Evolutionary conservation across 2,888 invertebrate genomes (phyloP).

Genomic region (Pterobdella sp.): DNA sequence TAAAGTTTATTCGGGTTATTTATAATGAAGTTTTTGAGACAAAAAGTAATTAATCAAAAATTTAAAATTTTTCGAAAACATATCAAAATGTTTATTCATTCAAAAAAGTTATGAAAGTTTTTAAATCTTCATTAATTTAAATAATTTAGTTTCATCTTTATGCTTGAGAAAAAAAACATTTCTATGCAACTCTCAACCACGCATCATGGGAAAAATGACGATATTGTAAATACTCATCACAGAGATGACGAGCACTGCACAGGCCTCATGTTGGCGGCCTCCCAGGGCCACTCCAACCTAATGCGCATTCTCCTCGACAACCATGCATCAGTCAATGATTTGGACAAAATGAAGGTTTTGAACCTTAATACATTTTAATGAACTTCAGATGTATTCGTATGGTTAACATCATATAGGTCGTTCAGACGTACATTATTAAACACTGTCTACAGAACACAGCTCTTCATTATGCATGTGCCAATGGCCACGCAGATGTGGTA

Average conservation of each 20-base stretch:
- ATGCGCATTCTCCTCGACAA: conserved; percentile 39
- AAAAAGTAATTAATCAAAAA: too few relatives aligned
- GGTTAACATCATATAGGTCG: too few relatives aligned
- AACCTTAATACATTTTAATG: too few relatives aligned
- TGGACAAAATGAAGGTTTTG: conserved; percentile 39
- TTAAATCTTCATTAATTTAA: not conserved
- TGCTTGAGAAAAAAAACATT: not conserved
- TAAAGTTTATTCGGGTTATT: too few relatives aligned
- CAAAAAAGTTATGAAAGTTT: too few relatives aligned
- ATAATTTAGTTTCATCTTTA: not conserved
- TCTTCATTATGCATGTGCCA: conserved; percentile 92
- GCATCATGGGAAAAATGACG: not conserved
- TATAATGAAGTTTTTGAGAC: too few relatives aligned
- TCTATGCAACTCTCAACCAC: not conserved
- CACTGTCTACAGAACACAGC: conserved; percentile 64
- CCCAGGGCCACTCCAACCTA: conserved; percentile 36
- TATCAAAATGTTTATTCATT: too few relatives aligned
- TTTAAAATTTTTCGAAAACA: too few relatives aligned
- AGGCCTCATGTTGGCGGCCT: conserved; percentile 39
- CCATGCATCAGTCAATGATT: conserved; percentile 38
- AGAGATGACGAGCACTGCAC: conserved; percentile 40
- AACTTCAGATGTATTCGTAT: too few relatives aligned
- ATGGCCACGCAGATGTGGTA: conserved; percentile 78
- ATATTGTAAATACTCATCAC: not conserved
- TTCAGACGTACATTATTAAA: not conserved